These are phyloP conservation scores for Nemoura dubitans DNA, from an alignment of 2,888 invertebrate genomes.

Conservation along the genomic window DNA sequence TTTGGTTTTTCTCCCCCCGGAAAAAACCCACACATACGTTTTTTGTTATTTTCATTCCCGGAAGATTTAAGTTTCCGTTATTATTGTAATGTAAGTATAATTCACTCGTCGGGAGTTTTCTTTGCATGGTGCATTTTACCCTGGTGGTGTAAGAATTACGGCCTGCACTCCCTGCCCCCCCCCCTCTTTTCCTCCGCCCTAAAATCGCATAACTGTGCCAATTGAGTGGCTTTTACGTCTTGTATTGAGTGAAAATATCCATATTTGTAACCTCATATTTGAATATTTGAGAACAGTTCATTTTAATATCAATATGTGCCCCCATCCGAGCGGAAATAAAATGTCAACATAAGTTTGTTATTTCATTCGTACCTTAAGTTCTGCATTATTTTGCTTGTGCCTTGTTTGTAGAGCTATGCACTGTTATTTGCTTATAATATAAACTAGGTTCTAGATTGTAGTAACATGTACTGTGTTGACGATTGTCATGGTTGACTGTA, in stretches of 20 bases:
- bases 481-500: neutral
- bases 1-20: neutral
- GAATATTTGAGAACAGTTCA: no score
- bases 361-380: neutral
- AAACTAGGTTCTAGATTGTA: neutral
- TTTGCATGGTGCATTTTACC: constrained; percentile 38
- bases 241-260: neutral
- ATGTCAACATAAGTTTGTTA: neutral
- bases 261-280: neutral
- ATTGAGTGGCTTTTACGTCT: neutral
- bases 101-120: neutral
- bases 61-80: constrained; percentile 26
- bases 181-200: neutral
- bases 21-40: constrained; percentile 23
- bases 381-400: constrained; percentile 18
- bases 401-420: constrained; percentile 16
- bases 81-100: constrained; percentile 33
- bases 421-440: neutral
- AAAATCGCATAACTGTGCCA: neutral
- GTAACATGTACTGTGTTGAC: neutral
- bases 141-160: neutral
- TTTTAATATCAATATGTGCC: no score
- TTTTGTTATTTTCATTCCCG: constrained; percentile 31
- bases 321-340: no score
- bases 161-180: neutral